These are phyloP conservation scores for Tetranychus urticae DNA, from an alignment of 1,140 invertebrate genomes.

Conservation along the genomic window DNA sequence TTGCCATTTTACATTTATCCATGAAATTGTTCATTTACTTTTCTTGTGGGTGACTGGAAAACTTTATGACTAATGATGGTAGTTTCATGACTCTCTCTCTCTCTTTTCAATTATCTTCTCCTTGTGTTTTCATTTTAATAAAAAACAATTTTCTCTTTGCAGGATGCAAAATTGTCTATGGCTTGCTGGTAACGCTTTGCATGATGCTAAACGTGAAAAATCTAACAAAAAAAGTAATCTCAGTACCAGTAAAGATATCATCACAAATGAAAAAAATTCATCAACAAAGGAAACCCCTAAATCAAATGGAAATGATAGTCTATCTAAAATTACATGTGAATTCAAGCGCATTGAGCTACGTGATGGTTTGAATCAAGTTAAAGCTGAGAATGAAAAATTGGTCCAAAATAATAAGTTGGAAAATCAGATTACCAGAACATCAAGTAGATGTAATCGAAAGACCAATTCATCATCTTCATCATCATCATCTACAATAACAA, in stretches of 20 bases:
- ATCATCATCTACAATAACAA: neutral
- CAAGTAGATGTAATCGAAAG: neutral
- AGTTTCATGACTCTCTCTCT: too few relatives aligned
- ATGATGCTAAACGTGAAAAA: neutral
- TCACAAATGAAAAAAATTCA: neutral
- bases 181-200: neutral
- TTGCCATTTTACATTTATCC: too few relatives aligned
- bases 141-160: neutral
- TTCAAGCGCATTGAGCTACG: neutral
- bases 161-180: neutral
- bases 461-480: neutral
- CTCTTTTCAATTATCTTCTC: too few relatives aligned
- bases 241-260: neutral
- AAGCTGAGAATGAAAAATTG: neutral
- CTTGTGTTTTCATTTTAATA: neutral
- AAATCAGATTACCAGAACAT: neutral
- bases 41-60: too few relatives aligned
- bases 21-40: too few relatives aligned
- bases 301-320: neutral
- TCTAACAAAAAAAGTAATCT: neutral
- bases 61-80: too few relatives aligned
- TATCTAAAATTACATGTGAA: neutral
- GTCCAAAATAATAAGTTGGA: neutral
- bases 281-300: neutral
- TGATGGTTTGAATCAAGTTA: neutral